These are phyloP conservation scores for Neopelma chrysocephalum DNA, from an alignment of 2,797 vertebrate species.

Conservation along the genomic window DNA sequence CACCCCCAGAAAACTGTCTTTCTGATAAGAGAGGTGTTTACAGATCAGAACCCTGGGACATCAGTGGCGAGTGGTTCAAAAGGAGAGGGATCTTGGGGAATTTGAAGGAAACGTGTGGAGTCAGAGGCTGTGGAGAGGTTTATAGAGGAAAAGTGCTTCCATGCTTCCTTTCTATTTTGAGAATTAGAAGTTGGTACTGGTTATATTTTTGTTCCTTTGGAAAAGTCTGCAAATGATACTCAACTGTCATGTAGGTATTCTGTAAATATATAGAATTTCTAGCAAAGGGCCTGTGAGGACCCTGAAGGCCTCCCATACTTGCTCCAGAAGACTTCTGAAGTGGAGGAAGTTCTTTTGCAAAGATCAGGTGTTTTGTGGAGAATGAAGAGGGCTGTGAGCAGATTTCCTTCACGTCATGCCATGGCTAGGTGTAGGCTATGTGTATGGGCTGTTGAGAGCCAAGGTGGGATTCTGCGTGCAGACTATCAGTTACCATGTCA, in stretches of 20 bases:
- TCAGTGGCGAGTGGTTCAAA: neutral
- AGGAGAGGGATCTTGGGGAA: neutral
- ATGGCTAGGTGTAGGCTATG: fast-evolving
- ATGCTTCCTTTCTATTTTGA: neutral
- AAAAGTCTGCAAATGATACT: neutral
- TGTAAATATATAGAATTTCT: neutral
- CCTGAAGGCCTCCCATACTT: neutral
- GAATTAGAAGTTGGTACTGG: neutral
- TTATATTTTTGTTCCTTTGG: neutral
- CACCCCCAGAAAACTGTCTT: neutral
- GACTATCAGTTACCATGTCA: neutral
- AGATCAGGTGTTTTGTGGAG: neutral
- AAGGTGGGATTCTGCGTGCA: neutral
- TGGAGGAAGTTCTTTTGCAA: neutral
- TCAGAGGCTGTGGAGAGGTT: neutral
- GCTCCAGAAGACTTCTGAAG: neutral
- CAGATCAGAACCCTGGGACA: neutral
- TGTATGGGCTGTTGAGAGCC: neutral
- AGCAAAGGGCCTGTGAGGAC: neutral
- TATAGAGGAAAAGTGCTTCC: neutral
- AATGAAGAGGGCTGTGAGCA: neutral
- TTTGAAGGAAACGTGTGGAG: neutral
- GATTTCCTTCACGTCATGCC: neutral
- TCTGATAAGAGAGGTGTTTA: neutral
- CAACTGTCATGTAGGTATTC: neutral